Conservation (phyloP, 2,888 invertebrate species). For the Drosophila incognita region DNA sequence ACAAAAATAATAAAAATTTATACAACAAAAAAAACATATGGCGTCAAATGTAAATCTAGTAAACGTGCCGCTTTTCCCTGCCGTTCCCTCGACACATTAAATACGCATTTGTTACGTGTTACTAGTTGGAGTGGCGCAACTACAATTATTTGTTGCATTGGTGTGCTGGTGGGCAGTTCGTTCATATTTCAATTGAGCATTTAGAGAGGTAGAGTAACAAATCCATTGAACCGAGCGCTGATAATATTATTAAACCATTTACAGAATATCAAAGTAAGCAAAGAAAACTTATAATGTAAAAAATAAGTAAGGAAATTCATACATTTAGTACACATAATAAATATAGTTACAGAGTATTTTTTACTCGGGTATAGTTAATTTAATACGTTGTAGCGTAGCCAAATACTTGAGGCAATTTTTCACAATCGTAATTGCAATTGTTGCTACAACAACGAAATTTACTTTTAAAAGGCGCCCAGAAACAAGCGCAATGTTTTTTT, state of each 20-base stretch:
- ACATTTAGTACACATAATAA: neutral
- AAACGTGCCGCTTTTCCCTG: slow-evolving; percentile 29
- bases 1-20: slow-evolving; percentile 13
- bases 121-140: slow-evolving; percentile 52
- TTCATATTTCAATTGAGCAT: slow-evolving; percentile 65
- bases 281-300: neutral
- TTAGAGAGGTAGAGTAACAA: neutral
- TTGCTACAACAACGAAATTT: slow-evolving; percentile 62
- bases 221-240: neutral
- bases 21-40: slow-evolving; percentile 46
- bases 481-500: slow-evolving; percentile 29
- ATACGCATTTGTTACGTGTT: slow-evolving; percentile 80
- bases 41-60: slow-evolving; percentile 74
- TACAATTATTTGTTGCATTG: slow-evolving; percentile 38
- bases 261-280: neutral
- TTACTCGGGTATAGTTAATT: slow-evolving; percentile 17
- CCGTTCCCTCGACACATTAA: slow-evolving; percentile 73
- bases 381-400: slow-evolving; percentile 35
- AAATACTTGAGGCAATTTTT: slow-evolving; percentile 49
- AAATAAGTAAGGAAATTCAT: neutral
- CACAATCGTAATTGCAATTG: slow-evolving; percentile 75
- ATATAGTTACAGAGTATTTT: slow-evolving; percentile 28
- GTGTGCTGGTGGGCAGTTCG: slow-evolving; percentile 53
- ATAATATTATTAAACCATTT: neutral
- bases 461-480: slow-evolving; percentile 67